A percentile compares a stretch with the other conserved stretches of the same genome.
These are phyloP conservation scores for Lamproptera curius DNA, from an alignment of 2,888 invertebrate species.

Conservation along the genomic window DNA sequence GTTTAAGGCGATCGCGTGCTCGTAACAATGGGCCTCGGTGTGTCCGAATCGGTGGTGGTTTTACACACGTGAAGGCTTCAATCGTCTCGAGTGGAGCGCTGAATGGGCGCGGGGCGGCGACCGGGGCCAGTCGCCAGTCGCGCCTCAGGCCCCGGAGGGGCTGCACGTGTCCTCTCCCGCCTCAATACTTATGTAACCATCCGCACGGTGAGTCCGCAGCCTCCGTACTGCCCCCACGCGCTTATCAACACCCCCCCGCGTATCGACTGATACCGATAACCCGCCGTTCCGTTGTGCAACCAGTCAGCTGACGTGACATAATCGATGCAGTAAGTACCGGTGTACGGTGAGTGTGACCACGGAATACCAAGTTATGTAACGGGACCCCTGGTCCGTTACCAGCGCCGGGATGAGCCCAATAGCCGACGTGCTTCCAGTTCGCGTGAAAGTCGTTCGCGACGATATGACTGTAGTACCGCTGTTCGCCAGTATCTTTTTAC, in stretches of 20 bases:
- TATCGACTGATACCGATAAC: conserved; percentile 48
- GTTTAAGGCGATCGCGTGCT: too few species aligned
- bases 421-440: too few species aligned
- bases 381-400: conserved; percentile 35
- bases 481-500: too few species aligned
- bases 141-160: conserved; percentile 69
- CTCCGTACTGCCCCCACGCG: conserved; percentile 50
- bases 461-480: too few species aligned
- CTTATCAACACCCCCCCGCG: conserved; percentile 30
- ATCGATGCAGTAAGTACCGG: conserved; percentile 73
- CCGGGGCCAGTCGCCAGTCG: conserved; percentile 56
- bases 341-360: conserved; percentile 46
- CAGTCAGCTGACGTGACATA: conserved; percentile 72
- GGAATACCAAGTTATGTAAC: conserved; percentile 65
- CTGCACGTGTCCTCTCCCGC: conserved; percentile 65
- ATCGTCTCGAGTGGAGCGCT: conserved; percentile 59
- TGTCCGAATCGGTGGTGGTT: conserved; percentile 55
- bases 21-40: conserved; percentile 18
- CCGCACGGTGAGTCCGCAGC: conserved; percentile 74
- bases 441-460: too few species aligned
- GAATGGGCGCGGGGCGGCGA: conserved; percentile 68
- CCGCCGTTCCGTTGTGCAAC: conserved; percentile 47
- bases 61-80: conserved; percentile 67
- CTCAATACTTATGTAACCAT: conserved; percentile 73
- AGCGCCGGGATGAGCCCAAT: conserved; percentile 9